Evolutionary conservation across 1,140 invertebrate genomes (phyloP).

Genomic region (Pachypsylla venusta): DNA sequence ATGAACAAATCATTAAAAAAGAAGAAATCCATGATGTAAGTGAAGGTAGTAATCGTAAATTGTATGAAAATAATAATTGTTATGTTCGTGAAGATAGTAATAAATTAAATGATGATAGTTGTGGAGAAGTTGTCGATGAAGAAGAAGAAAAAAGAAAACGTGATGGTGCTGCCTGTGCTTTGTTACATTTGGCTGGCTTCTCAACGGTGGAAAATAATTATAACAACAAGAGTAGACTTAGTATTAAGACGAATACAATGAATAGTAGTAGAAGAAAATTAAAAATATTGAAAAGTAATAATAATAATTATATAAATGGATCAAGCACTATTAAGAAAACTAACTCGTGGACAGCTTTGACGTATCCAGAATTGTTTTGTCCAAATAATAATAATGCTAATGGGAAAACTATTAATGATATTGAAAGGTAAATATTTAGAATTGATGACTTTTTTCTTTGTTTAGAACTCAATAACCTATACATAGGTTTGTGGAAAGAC

Average conservation of each 20-base stretch:
- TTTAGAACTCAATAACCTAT: no score
- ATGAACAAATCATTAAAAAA: no score
- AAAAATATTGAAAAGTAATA: not conserved
- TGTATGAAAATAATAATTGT: no score
- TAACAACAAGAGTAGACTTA: not conserved
- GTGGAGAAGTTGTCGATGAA: no score
- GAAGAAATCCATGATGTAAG: no score
- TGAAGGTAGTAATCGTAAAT: no score
- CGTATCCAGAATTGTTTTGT: not conserved
- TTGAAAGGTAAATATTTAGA: no score
- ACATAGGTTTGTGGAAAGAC: no score
- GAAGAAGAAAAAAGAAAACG: constrained; percentile 2
- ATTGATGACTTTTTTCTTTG: no score
- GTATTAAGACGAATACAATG: not conserved
- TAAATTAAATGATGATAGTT: no score
- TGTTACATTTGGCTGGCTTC: not conserved
- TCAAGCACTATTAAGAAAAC: not conserved
- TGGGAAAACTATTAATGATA: no score
- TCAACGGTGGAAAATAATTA: not conserved
- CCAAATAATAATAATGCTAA: not conserved
- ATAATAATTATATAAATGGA: not conserved
- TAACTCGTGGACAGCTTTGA: not conserved
- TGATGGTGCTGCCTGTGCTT: not conserved
- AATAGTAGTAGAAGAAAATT: not conserved
- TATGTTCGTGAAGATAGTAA: no score